Evolutionary conservation across 2,113 vertebrate genomes (phyloP), one percentile per base, ranked within the genome.

Genomic region (Callocephalon fimbriatum): DNA sequence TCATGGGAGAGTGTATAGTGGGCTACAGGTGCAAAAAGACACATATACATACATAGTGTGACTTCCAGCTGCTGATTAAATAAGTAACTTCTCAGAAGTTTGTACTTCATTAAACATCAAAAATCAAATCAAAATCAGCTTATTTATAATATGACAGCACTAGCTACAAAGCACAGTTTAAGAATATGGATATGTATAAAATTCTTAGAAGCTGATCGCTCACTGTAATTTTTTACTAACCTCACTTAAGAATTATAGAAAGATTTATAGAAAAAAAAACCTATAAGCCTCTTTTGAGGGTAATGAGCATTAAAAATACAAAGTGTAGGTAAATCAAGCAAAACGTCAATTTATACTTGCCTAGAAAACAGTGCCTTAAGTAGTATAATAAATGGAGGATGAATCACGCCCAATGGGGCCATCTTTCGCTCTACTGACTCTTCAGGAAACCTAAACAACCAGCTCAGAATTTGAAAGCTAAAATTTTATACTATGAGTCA

Each of bases 331-430:
- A 76, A 67, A 80, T 40, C 9, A 83, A 12, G 8, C 27, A 83
- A 54, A 86, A 3, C 4, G 82, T 53, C 7, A 48, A 88, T 4
- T 1, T 61, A 29, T 25, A 20, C 32, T 68, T 65, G 18, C 7
- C n/a, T 32, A 50, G 72, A 63, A 76, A 48, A 1, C 2, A 26
- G 5, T 31, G 82, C 3, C 78, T 12, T 45, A 63, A 74, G 14
- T 25, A 21, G 5, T 50, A 16, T 4, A 17, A 38, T 42, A 54
- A 3, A 9, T 6, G 7, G 50, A 63, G 27, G 37, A 58, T 59
- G n/a, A 67, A n/a, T 82, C 32, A 38, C 20, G 4, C 22, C 17
- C 45, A 45, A 0, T 9, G 0, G 1, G 12, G 3, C 5, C 22
- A 54, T 40, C 25, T 67, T 75, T 59, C 58, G 7, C 23, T 37